Base-by-base conservation (phyloP, 2,113 vertebrate genomes). In the Sylvia atricapilla region DNA sequence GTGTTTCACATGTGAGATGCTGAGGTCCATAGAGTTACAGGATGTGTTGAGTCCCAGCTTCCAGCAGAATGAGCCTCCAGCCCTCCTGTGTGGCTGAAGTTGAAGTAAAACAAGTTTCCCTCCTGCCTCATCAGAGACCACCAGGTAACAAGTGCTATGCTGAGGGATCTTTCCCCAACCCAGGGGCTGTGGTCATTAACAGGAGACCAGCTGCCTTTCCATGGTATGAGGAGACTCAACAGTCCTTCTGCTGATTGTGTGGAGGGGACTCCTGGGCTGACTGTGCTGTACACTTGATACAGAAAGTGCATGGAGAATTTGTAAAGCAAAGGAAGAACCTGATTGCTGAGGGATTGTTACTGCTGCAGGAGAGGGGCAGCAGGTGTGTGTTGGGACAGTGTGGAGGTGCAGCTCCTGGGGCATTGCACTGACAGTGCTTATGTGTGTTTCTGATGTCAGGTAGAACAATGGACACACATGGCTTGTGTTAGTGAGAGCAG, bases 391-490 rank as follows among this genome's bases (percentile, higher is more conserved):
- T 24, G 58, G 81, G 82, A 9, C 39, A 46, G 33, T 4, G 14
- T 0, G 13, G 43, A n/a, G 43, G 30, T 75, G 67, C 27, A 69
- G 68, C 19, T 82, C 89, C 93, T 14, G 44, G 44, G 87, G 76
- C 79, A 50, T 6, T 10, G 66, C 50, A 23, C 30, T 78, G 80
- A 27, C 70, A 31, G 50, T 22, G 49, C 50, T 27, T 44, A 2
- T 33, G 69, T 92, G 87, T 39, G 81, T 92, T 95, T 67, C 90
- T 92, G 70, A 64, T 90, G 28, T 43, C 47, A 68, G 69, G 69
- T 25, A 47, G 43, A 69, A n/a, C 73, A 89, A 28, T 64, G 81
- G 72, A 15, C 47, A 35, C 10, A 7, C 22, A 7, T 11, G 76
- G 41, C 63, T 84, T 52, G 30, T 50, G 37, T 25, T 31, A 74